Base-by-base conservation (phyloP, 2,888 invertebrate genomes). In the Thymelicus sylvestris region DNA sequence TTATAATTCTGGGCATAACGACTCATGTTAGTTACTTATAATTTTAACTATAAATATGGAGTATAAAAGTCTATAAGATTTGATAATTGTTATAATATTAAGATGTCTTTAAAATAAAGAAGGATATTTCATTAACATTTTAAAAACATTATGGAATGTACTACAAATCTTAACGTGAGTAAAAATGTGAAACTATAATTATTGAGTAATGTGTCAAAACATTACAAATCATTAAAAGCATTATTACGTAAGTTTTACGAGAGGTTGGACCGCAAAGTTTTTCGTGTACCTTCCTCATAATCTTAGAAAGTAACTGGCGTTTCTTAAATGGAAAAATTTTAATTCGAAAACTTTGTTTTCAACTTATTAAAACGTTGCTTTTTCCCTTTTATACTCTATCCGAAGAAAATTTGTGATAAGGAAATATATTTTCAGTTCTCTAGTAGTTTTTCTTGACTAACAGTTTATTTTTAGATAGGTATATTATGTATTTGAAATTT, bases 241-340 rank as follows among this genome's bases (percentile, higher is more conserved):
- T 52, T 52, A 7, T 63, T 48, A 63, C 62, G 62, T 47, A 63
- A 63, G 48, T 63, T 63, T 62, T 48, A 31, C 10, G 62, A 62
- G 47, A 63, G 62, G 62, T 63, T 47, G 74, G 72, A 69, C 75
- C 77, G 78, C 76, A 64, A 80, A 79, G 83, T 81, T 80, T 84
- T 85, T 83, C 81, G 82, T 80, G 75, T 70, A 71, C 74, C 74
- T 75, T 74, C 78, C 76, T 79, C 77, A 83, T 83, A 85, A 84
- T 85, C 85, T 83, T 74, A 78, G 77, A 79, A 82, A 84, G 86
- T 83, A 85, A 84, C 85, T 81, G 77, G 78, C 79, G 79, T 80
- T 81, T 78, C 79, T 81, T 73, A 62, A 67, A 70, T 38, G 61
- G 62, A 71, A 62, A 59, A 63, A 52, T 70, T 72, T 73, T 72